Evolutionary conservation across 2,888 invertebrate genomes (phyloP).

Genomic region (Fragum fragum): DNA sequence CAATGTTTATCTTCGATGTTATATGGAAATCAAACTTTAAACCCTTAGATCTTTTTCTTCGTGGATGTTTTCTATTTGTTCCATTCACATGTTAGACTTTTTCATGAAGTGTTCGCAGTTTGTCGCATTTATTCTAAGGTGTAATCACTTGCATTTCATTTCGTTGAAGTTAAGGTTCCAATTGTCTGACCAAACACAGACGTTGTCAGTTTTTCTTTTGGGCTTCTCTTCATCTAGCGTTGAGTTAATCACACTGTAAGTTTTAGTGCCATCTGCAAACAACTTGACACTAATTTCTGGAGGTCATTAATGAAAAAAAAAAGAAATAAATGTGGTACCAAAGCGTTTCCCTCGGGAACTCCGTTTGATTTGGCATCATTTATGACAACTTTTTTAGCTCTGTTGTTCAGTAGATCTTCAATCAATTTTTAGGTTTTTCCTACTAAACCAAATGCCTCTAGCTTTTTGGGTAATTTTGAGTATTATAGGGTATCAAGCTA

Average conservation of each 20-base stretch:
- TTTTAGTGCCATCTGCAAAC: slow-evolving; percentile 12
- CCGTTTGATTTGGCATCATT: slow-evolving; percentile 6
- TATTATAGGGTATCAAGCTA: no score
- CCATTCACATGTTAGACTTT: not conserved
- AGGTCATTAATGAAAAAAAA: slow-evolving; percentile 9
- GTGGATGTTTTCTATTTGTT: not conserved
- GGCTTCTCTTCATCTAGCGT: not conserved
- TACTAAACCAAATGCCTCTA: not conserved
- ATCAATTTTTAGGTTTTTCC: not conserved
- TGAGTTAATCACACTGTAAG: not conserved
- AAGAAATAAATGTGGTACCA: not conserved
- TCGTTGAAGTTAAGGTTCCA: slow-evolving; percentile 8
- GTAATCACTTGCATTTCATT: slow-evolving; percentile 11
- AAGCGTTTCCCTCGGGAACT: not conserved
- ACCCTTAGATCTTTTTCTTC: slow-evolving; percentile 10
- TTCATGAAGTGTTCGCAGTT: not conserved
- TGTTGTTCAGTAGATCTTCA: not conserved
- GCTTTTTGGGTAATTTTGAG: no score
- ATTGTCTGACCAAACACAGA: slow-evolving; percentile 8
- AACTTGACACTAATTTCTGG: not conserved
- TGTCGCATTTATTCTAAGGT: not conserved
- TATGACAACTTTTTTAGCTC: not conserved
- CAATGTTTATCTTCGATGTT: slow-evolving; percentile 5
- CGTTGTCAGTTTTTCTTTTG: not conserved
- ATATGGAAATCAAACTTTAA: not conserved